Evolutionary conservation across 2,797 vertebrate genomes (phyloP), one percentile per base, ranked within the genome.

Genomic region (Glyptemys insculpta): DNA sequence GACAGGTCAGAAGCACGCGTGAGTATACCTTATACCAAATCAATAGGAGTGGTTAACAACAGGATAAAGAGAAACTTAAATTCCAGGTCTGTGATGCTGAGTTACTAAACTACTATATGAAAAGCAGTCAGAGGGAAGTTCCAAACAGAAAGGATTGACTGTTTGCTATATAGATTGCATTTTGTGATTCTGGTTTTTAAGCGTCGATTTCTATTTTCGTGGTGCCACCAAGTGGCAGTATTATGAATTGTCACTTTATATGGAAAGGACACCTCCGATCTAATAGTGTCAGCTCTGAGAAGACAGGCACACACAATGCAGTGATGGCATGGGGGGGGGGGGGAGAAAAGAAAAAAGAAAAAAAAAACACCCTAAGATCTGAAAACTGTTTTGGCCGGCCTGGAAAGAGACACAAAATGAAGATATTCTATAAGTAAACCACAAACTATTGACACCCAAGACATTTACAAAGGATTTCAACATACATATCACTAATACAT

Each of bases 151-250:
- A 27, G 47, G 16, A 52, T 1, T n/a, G 59, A 25, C 0, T 34
- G 34, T 47, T 41, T 16, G 4, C n/a, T 74, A 85, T n/a, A 16
- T 19, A 1, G 9, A 2, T 12, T 23, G 16, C 7, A 31, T 21
- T 14, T 78, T 54, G 47, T 3, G 9, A 50, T 5, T 81, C 10
- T 76, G 54, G 31, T 12, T 59, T 44, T 85, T 15, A 83, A 74
- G 74, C 1, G 49, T 85, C 86, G n/a, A 97, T 98, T 97, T 92
- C 94, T 97, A 95, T 95, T 97, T 98, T 93, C 97, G 94, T 98
- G 96, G 96, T 97, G 97, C 98, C 98, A 98, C 97, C 98, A 95
- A 91, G 98, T 98, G 98, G 98, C 85, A 96, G 82, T 85, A 97
- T 79, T 15, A 88, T 25, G 91, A 31, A 98, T 89, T 95, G 91